phyloP scores from a whole-genome alignment of 35 echinoderm and acorn worm species.

The Ophiothrix spiculata region DNA sequence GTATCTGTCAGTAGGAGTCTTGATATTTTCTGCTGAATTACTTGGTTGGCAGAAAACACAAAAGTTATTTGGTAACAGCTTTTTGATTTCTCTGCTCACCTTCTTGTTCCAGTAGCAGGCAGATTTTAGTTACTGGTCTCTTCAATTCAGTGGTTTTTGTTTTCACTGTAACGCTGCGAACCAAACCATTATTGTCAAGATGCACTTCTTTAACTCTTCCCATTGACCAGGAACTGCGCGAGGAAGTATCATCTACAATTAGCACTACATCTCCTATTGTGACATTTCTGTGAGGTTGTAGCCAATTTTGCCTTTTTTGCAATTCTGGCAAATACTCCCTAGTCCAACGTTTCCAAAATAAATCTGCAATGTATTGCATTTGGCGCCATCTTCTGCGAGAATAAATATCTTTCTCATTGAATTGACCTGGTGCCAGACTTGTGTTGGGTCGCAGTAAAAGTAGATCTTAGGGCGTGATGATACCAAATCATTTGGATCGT shows the following conservation, averaged over 20 bases:
- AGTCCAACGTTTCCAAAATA: conserved; percentile 60
- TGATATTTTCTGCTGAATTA: no score
- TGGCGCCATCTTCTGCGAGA: conserved; percentile 47
- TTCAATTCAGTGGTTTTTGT: conserved; percentile 16
- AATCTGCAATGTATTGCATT: conserved; percentile 35
- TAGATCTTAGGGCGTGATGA: conserved; percentile 34
- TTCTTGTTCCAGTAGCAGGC: conserved; percentile 29
- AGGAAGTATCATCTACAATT: conserved; percentile 26
- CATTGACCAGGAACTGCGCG: conserved; percentile 42
- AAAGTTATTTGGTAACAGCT: no score
- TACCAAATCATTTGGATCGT: conserved; percentile 17
- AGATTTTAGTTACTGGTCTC: conserved; percentile 66
- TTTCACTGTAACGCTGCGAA: conserved; percentile 49
- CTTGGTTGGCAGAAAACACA: no score
- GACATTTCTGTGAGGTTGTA: conserved; percentile 13
- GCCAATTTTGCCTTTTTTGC: conserved; percentile 55
- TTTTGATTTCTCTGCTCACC: no score
- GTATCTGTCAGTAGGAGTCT: no score
- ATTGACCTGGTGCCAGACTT: background rate
- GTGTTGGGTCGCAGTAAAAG: conserved; percentile 1
- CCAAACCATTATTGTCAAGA: conserved; percentile 26
- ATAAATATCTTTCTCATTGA: conserved; percentile 44
- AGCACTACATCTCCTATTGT: conserved; percentile 56
- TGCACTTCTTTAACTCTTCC: conserved; percentile 32
- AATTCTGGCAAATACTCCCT: conserved; percentile 40